phyloP scores from a whole-genome alignment of 2,888 invertebrate genomes.

The Bombylius discolor region DNA sequence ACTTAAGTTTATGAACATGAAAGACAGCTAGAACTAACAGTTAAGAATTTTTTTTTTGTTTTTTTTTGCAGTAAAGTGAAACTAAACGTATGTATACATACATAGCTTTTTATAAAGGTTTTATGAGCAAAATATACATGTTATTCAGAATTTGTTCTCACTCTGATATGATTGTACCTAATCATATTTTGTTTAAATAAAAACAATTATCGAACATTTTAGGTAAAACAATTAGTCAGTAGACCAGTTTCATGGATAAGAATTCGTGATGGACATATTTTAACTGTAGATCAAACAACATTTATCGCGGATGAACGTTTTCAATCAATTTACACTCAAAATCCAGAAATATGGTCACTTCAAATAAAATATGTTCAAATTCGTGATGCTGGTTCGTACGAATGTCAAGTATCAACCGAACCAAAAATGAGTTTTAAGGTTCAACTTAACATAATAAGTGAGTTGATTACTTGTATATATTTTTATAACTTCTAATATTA shows the following conservation, averaged over 20 bases:
- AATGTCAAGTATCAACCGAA: slow-evolving; percentile 89
- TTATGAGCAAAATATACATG: no score
- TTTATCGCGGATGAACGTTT: slow-evolving; percentile 89
- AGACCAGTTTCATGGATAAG: slow-evolving; percentile 77
- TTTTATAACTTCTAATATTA: not conserved
- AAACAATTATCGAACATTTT: slow-evolving; percentile 7
- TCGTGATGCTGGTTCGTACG: slow-evolving; percentile 79
- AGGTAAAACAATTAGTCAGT: slow-evolving; percentile 67
- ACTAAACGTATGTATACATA: no score
- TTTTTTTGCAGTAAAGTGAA: no score
- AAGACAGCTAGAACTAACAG: no score
- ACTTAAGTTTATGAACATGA: no score
- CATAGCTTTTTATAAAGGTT: no score
- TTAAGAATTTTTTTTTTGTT: no score
- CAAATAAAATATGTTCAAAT: slow-evolving; percentile 84
- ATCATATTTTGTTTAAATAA: not conserved
- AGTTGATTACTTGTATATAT: slow-evolving; percentile 31
- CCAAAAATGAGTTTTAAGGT: slow-evolving; percentile 89
- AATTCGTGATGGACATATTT: slow-evolving; percentile 75
- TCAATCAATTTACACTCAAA: slow-evolving; percentile 72
- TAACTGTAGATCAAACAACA: slow-evolving; percentile 70
- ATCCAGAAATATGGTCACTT: slow-evolving; percentile 73
- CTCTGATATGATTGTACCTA: not conserved
- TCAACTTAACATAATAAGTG: slow-evolving; percentile 78
- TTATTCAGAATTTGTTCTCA: not conserved